Evolutionary conservation across 2,888 invertebrate species (phyloP).

Genomic region (Microplitis manilae): DNA sequence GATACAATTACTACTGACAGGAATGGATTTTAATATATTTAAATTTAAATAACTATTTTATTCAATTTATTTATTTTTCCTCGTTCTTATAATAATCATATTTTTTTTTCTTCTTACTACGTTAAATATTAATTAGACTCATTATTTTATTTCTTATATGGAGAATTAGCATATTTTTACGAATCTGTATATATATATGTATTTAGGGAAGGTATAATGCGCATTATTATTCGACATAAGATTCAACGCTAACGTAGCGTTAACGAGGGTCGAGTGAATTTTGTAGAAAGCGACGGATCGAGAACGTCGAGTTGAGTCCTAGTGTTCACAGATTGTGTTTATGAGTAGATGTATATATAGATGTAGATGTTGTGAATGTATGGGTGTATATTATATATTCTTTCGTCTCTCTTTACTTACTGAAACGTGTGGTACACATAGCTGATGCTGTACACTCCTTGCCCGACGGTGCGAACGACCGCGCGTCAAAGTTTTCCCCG

Average conservation of each 20-base stretch:
- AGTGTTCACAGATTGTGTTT: not conserved
- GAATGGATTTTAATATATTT: not conserved
- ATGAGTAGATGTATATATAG: not conserved
- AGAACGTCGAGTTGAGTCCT: conserved; percentile 10
- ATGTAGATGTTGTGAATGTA: not conserved
- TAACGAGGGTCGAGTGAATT: conserved; percentile 36
- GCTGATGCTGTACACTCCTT: conserved; percentile 26
- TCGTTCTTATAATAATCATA: too few relatives aligned
- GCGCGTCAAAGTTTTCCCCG: conserved; percentile 50
- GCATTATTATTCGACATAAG: conserved; percentile 17
- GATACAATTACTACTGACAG: not conserved
- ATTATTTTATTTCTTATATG: not conserved
- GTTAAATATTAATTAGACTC: not conserved
- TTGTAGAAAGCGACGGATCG: conserved; percentile 26
- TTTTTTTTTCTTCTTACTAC: too few relatives aligned
- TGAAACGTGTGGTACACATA: not conserved
- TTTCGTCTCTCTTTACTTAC: not conserved
- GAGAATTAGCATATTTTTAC: not conserved
- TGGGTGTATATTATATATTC: conserved; percentile 5
- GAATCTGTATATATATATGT: not conserved
- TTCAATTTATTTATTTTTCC: not conserved
- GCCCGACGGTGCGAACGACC: conserved; percentile 50
- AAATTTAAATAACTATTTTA: not conserved
- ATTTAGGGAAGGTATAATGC: not conserved
- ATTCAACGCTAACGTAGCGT: conserved; percentile 22